Percentiles rank a stretch among this genome's conserved stretches.
These are phyloP conservation scores for Phyllostomus hastatus DNA, from an alignment of 2,113 vertebrate species.

Conservation along the genomic window DNA sequence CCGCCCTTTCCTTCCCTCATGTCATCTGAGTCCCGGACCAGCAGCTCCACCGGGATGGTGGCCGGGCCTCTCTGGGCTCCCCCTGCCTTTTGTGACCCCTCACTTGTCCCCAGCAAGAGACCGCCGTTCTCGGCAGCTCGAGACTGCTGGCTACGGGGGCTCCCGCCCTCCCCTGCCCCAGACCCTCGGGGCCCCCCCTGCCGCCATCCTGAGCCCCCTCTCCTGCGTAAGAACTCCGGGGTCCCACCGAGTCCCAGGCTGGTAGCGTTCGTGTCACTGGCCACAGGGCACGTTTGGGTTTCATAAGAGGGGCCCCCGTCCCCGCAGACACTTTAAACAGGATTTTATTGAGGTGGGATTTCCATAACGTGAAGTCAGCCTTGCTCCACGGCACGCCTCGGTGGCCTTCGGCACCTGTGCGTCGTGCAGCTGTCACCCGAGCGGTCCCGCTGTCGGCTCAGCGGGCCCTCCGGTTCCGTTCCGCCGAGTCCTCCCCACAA, in stretches of 20 bases:
- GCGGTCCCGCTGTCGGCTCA: background rate
- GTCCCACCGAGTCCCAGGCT: background rate
- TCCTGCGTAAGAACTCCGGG: background rate
- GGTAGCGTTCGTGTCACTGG: background rate
- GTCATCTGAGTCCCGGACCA: accelerated
- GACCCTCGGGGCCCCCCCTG: too few relatives aligned
- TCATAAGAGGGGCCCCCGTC: background rate
- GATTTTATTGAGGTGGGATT: background rate
- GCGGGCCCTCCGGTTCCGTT: too few relatives aligned
- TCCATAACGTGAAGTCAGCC: background rate
- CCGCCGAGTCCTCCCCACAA: too few relatives aligned
- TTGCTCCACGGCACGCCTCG: accelerated
- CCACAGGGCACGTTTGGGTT: background rate
- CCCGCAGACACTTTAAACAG: background rate
- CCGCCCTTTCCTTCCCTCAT: background rate
- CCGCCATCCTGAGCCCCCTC: background rate
- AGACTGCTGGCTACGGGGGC: background rate
- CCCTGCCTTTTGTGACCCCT: background rate
- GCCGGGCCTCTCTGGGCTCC: background rate
- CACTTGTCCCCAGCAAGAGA: too few relatives aligned
- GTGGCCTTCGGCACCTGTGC: accelerated
- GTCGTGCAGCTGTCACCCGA: accelerated
- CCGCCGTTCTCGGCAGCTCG: accelerated
- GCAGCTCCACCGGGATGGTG: background rate
- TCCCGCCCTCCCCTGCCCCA: too few relatives aligned